Evolutionary conservation across 2,888 invertebrate species (phyloP).

Genomic region (Rotaria sp.): DNA sequence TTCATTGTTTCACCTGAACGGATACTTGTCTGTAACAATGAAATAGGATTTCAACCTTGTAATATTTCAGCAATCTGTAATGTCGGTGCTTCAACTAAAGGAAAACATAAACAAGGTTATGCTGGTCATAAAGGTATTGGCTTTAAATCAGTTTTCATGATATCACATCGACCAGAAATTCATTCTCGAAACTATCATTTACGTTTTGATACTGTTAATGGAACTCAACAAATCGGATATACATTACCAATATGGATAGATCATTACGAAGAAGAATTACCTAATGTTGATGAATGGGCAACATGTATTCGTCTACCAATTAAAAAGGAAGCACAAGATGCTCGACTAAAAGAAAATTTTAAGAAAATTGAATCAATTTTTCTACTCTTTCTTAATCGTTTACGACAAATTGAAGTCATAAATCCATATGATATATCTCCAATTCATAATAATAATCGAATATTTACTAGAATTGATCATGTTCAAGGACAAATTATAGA

Average conservation of each 20-base stretch:
- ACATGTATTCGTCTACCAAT: slow-evolving; percentile 50
- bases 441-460: background rate
- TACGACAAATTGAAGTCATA: slow-evolving; percentile 48
- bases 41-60: slow-evolving; percentile 50
- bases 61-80: slow-evolving; percentile 54
- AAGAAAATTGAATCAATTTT: slow-evolving; percentile 53
- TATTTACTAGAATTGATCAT: slow-evolving; percentile 31
- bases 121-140: slow-evolving; percentile 56
- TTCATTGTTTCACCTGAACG: slow-evolving; percentile 46
- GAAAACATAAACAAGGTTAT: slow-evolving; percentile 52
- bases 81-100: slow-evolving; percentile 54
- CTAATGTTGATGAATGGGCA: slow-evolving; percentile 44
- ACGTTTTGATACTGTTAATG: slow-evolving; percentile 51
- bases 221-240: slow-evolving; percentile 50
- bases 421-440: slow-evolving; percentile 43
- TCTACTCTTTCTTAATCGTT: slow-evolving; percentile 52
- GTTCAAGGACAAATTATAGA: slow-evolving; percentile 31
- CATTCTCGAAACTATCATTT: slow-evolving; percentile 55
- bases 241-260: slow-evolving; percentile 53
- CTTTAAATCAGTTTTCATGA: slow-evolving; percentile 55
- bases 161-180: slow-evolving; percentile 52
- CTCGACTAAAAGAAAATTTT: slow-evolving; percentile 50
- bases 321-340: slow-evolving; percentile 45
- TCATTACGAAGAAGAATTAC: background rate
- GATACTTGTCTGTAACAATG: slow-evolving; percentile 52